Evolutionary conservation across 1,140 invertebrate genomes (phyloP).

Genomic region (Papilio xuthus): DNA sequence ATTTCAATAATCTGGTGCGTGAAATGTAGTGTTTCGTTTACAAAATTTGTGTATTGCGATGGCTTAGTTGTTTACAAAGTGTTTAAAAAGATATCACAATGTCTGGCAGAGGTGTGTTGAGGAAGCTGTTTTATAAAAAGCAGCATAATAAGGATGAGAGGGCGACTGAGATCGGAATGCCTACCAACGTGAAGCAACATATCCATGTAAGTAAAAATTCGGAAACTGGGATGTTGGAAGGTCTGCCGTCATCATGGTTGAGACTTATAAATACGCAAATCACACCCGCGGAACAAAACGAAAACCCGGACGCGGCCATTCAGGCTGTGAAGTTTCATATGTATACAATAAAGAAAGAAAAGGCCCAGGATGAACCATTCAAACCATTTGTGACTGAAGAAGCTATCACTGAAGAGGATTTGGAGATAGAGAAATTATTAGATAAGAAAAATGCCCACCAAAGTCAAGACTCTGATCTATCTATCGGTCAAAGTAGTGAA

Average conservation of each 20-base stretch:
- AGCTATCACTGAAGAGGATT: slow-evolving; percentile 88
- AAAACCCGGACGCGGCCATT: slow-evolving; percentile 92
- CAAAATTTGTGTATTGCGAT: slow-evolving; percentile 55
- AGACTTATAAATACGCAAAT: slow-evolving; percentile 93
- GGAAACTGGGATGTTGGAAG: slow-evolving; percentile 89
- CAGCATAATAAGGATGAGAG: slow-evolving; percentile 69
- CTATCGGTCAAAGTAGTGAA: slow-evolving; percentile 78
- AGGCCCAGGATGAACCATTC: slow-evolving; percentile 83
- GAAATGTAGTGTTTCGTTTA: slow-evolving; percentile 71
- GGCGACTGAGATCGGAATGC: slow-evolving; percentile 86
- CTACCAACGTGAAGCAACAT: slow-evolving; percentile 89
- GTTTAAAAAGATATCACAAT: slow-evolving; percentile 64
- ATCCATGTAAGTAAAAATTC: slow-evolving; percentile 91
- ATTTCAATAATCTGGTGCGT: slow-evolving; percentile 53
- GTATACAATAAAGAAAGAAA: slow-evolving; percentile 90
- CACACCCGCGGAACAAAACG: slow-evolving; percentile 92
- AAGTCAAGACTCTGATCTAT: slow-evolving; percentile 83
- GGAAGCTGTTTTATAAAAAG: slow-evolving; percentile 78
- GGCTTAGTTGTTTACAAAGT: slow-evolving; percentile 58
- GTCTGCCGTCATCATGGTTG: slow-evolving; percentile 90
- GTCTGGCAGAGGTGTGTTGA: slow-evolving; percentile 77
- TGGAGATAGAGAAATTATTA: slow-evolving; percentile 89
- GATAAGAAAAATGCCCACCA: slow-evolving; percentile 86
- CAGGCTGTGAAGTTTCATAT: slow-evolving; percentile 97
- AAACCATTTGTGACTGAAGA: slow-evolving; percentile 91